Conservation (phyloP, 1,140 invertebrate species). For the Ruditapes philippinarum region DNA sequence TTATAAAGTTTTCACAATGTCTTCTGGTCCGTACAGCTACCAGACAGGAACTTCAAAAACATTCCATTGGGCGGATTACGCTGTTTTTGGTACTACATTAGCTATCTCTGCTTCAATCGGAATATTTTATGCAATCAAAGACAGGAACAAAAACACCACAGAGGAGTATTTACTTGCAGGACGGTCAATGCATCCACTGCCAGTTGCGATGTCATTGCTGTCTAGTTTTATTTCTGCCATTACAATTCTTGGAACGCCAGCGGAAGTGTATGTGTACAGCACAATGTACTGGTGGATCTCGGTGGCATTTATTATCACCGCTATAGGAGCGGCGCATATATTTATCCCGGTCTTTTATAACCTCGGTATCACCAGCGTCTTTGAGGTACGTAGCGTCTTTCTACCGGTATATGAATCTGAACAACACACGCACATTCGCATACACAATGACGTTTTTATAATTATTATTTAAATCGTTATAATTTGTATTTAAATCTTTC, state of each 20-base stretch:
- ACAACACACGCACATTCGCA: no score
- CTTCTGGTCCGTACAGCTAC: slow-evolving; percentile 68
- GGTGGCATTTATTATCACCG: slow-evolving; percentile 89
- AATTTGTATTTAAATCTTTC: no score
- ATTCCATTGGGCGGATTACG: slow-evolving; percentile 79
- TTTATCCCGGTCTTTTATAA: slow-evolving; percentile 96
- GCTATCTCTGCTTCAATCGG: slow-evolving; percentile 90
- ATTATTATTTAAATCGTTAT: no score
- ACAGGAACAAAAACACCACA: slow-evolving; percentile 94
- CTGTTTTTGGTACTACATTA: slow-evolving; percentile 79
- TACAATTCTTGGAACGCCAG: slow-evolving; percentile 92
- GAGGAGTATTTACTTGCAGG: slow-evolving; percentile 93
- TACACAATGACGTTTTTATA: no score
- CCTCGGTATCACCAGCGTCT: slow-evolving; percentile 94
- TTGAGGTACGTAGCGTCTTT: no score
- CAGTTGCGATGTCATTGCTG: slow-evolving; percentile 84
- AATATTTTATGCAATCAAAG: slow-evolving; percentile 93
- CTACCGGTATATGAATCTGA: no score
- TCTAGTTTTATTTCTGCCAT: slow-evolving; percentile 97
- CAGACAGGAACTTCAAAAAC: slow-evolving; percentile 68
- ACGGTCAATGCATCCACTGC: slow-evolving; percentile 90
- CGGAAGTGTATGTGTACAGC: slow-evolving; percentile 84
- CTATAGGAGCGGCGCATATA: slow-evolving; percentile 92
- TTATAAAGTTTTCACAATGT: no score
- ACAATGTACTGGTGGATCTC: slow-evolving; percentile 85